phyloP scores from a whole-genome alignment of 92 coral and sea anemone genomes.

The Muricea muricata region DNA sequence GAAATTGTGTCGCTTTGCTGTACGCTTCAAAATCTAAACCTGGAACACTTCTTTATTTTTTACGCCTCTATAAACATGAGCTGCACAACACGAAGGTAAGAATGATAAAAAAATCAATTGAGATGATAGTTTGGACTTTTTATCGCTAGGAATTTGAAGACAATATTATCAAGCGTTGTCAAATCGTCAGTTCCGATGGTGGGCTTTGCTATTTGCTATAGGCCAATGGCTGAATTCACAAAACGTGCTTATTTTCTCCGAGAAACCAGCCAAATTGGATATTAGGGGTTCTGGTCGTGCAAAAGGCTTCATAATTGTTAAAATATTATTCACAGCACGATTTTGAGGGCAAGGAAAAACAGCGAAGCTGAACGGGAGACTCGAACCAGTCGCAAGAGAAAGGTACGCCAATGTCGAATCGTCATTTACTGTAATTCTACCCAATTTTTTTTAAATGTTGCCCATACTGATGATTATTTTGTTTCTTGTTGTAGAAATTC shows the following conservation, averaged over 20 bases:
- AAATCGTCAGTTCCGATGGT: neutral
- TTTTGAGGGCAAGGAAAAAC: slow-evolving; percentile 37
- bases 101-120: neutral
- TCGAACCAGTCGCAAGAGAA: slow-evolving; percentile 46
- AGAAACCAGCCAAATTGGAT: neutral
- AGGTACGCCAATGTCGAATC: slow-evolving; percentile 4
- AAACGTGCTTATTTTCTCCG: neutral
- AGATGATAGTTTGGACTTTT: neutral
- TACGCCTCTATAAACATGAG: slow-evolving; percentile 7
- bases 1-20: neutral
- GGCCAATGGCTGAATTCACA: neutral
- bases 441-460: neutral
- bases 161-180: neutral
- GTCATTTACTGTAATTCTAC: neutral
- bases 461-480: neutral
- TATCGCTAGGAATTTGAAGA: neutral
- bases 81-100: slow-evolving; percentile 28
- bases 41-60: neutral
- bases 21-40: slow-evolving; percentile 4
- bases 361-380: slow-evolving; percentile 44
- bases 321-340: slow-evolving; percentile 27
- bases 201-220: neutral
- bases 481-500: slow-evolving; percentile 5
- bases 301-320: neutral
- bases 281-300: neutral